Base-by-base conservation (phyloP, 30 jellyfish, hydroid and myxozoan genomes). In the Cassiopea xamachana region DNA sequence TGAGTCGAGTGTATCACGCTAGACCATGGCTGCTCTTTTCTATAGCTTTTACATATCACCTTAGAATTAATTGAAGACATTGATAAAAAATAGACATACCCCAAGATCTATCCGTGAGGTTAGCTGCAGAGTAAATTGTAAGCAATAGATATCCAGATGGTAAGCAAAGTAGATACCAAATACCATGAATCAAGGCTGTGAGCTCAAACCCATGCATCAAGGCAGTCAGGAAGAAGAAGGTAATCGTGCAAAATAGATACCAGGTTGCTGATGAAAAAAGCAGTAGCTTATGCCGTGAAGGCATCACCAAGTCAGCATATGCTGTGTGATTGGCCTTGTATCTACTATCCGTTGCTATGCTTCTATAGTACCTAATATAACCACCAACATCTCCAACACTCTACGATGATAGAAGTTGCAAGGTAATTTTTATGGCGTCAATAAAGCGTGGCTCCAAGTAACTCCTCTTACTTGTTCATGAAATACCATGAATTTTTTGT, bases 101-200 rank as follows among this genome's bases (percentile, higher is more conserved):
- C 99, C 99, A 95, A 19, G 98, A 91, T 64, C 99, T 84, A 60
- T 95, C 99, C 16, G 99, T 95, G n/a, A 95, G 92, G 73, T 95
- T 95, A 8, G 98, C 98, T 82, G 91, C 99, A 12, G 99, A 95
- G 77, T 89, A 95, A 15, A 95, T 95, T 58, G 98, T 95, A 49
- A 95, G 96, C 19, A 95, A 91, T 79, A 95, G 85, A 75, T 95
- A 95, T 18, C 99, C 99, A 39, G 99, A 95, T 1, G 99, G 99
- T 60, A 95, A 86, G 84, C 99, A 95, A 2, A 95, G 91, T 82
- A 95, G 55, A 61, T 95, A 95, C 97, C 97, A 90, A 15, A 95
- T 10, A 0, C 99, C 99, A 95, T 95, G 99, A 45, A 95, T 72
- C 77, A 95, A 75, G 19, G 87, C 80, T 81, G 84, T 27, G 80